Base-by-base conservation (phyloP, 2,113 vertebrate species). In the Puffinus mauretanicus region DNA sequence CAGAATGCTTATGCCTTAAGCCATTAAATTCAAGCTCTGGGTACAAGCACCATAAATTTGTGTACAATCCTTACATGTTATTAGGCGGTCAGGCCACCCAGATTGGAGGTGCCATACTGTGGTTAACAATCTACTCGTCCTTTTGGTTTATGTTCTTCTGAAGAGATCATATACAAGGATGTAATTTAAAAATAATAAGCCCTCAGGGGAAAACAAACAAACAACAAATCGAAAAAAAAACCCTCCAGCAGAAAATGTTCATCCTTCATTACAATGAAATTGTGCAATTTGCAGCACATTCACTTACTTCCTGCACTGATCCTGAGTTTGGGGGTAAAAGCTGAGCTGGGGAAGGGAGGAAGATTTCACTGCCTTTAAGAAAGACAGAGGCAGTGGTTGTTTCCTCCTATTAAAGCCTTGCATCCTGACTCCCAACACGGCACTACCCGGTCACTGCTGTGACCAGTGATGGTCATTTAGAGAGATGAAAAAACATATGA, bases 371-470 rank as follows among this genome's bases (percentile, higher is more conserved):
- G 55, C 32, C 42, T 65, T 86, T 62, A 77, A 91, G 26, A 75
- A 69, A 84, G 73, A 62, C n/a, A 70, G 58, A 66, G 26, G 42
- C 38, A 90, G 40, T 1, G 4, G 16, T n/a, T 82, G n/a, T 16
- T 88, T 38, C 15, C n/a, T 86, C 29, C 60, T 57, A 27, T 57
- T 81, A n/a, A 65, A 93, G 40, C 30, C 46, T 22, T 46, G 51
- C 17, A 62, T 58, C 32, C 38, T 17, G 40, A 60, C n/a, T 91
- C 54, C 25, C 47, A 65, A 15, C 42, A 65, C 1, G 4, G 58
- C 0, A 0, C 34, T 55, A 81, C 10, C 14, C 0, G 4, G 36
- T 49, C 36, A 80, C 30, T 62, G 25, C 34, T 89, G 46, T 86
- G 83, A 88, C 54, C 1, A 3, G 17, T 61, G 24, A 72, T 1